Evolutionary conservation across 2,888 invertebrate genomes (phyloP).

Genomic region (Nomada ferruginata): DNA sequence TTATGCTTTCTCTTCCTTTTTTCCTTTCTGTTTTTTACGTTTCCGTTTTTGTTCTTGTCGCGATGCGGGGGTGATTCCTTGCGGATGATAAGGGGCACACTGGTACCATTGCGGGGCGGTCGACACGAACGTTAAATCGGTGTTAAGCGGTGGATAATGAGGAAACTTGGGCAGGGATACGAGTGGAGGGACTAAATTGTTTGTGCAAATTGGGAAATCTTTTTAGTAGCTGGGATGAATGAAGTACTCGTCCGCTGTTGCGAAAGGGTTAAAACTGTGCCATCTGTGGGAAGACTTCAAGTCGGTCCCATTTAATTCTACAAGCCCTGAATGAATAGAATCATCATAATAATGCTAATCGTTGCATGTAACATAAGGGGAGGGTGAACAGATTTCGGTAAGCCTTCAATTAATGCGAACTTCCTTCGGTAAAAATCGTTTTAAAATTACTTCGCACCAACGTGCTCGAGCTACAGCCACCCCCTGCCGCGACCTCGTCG

Average conservation of each 20-base stretch:
- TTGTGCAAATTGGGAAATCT: too few species aligned
- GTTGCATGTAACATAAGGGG: background rate
- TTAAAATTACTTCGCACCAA: conserved; percentile 77
- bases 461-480: conserved; percentile 44
- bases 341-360: conserved; percentile 4
- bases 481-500: conserved; percentile 48
- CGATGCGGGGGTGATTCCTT: background rate
- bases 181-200: too few species aligned
- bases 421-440: conserved; percentile 78
- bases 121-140: too few species aligned
- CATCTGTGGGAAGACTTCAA: background rate
- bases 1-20: background rate
- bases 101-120: too few species aligned
- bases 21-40: background rate
- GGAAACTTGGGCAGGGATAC: too few species aligned
- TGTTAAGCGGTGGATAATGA: too few species aligned
- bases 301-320: background rate
- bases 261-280: background rate
- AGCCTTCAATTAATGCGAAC: conserved; percentile 79
- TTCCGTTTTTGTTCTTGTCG: background rate
- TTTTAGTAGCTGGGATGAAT: too few species aligned
- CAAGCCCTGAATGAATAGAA: background rate
- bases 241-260: too few species aligned
- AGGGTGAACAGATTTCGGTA: conserved; percentile 46
- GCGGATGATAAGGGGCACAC: too few species aligned